Conservation (phyloP, 2,113 vertebrate genomes). For the Abramis brama region DNA sequence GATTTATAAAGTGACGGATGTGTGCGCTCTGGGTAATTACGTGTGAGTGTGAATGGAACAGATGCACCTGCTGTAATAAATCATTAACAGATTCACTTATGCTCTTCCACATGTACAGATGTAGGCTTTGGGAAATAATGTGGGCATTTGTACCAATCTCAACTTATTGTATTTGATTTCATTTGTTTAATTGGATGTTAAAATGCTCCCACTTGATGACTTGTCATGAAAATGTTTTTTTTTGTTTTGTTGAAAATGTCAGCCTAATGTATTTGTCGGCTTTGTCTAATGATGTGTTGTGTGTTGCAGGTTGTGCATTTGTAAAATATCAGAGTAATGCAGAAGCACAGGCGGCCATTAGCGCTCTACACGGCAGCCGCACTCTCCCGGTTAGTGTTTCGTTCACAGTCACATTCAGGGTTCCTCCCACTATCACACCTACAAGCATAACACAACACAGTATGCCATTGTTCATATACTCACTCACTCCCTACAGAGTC, state of each 20-base stretch:
- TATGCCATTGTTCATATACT: conserved; percentile 32
- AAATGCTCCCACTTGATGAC: conserved; percentile 11
- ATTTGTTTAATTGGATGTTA: background rate
- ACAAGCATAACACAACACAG: conserved; percentile 39
- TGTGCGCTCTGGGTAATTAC: conserved; percentile 42
- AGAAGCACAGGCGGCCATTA: conserved; percentile 80
- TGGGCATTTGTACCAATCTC: background rate
- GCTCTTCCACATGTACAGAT: background rate
- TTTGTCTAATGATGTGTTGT: conserved; percentile 62
- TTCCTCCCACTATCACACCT: conserved; percentile 49
- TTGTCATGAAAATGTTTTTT: too few relatives aligned
- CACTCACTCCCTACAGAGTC: background rate
- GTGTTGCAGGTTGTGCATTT: conserved; percentile 76
- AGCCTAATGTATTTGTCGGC: background rate
- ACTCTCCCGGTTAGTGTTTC: conserved; percentile 75
- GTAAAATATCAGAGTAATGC: conserved; percentile 81
- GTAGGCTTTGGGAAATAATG: conserved; percentile 18
- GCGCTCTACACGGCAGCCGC: conserved; percentile 77
- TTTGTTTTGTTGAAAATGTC: background rate
- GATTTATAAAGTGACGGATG: conserved; percentile 54
- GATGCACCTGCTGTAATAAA: conserved; percentile 36
- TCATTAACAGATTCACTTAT: conserved; percentile 34
- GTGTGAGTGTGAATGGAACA: conserved; percentile 24
- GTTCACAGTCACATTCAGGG: conserved; percentile 49
- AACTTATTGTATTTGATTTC: background rate